These are phyloP conservation scores for Crotalus helleri DNA, from an alignment of 2,113 vertebrate species.

Conservation along the genomic window DNA sequence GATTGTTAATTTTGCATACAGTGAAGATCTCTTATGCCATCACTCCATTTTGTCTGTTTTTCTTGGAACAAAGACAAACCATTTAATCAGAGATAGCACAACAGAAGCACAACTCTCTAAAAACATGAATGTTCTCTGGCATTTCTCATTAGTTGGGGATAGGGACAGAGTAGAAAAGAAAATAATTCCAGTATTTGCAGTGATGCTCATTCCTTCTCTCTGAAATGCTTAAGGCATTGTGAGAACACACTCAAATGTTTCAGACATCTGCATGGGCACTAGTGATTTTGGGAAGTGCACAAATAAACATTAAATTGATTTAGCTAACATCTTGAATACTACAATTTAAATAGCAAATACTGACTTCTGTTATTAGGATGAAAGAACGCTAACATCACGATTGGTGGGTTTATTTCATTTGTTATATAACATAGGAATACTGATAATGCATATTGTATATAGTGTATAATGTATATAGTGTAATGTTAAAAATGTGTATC, in stretches of 20 bases:
- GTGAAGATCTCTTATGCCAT: not conserved
- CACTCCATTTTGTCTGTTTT: not conserved
- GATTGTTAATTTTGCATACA: not conserved
- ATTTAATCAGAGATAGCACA: not conserved
- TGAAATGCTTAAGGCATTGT: not conserved
- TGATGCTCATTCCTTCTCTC: not conserved
- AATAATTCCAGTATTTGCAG: not conserved
- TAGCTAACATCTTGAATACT: not conserved
- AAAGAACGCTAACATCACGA: not conserved
- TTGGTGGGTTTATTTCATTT: not conserved
- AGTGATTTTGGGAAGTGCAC: not conserved
- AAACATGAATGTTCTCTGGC: not conserved
- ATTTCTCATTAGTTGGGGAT: not conserved
- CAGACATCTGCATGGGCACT: not conserved
- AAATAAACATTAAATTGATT: not conserved
- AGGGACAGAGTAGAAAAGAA: not conserved
- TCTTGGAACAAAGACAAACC: not conserved
- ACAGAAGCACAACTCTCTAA: not conserved
- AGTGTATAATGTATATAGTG: no score
- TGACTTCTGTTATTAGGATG: not conserved
- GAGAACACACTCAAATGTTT: not conserved
- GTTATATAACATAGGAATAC: not conserved
- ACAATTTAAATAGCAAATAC: not conserved
- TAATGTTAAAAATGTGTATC: not conserved
- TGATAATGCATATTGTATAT: not conserved